Conservation (phyloP, 2,113 vertebrate genomes). For the Chelonoidis abingdonii region DNA sequence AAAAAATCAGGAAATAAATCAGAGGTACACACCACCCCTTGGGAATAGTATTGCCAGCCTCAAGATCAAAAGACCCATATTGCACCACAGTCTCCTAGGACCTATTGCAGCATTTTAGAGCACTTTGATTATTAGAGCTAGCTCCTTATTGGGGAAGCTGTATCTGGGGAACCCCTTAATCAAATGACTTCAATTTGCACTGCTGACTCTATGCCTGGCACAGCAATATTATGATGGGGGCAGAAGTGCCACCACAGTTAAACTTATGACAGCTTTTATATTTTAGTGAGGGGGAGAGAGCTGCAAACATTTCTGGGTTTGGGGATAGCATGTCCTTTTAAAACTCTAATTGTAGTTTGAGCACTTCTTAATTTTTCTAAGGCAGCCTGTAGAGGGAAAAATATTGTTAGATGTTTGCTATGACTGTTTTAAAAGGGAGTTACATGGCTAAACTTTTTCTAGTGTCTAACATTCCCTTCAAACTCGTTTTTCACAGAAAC, state of each 20-base stretch:
- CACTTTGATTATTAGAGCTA: not conserved
- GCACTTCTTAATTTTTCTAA: not conserved
- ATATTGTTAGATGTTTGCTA: not conserved
- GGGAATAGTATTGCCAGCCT: not conserved
- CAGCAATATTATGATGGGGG: not conserved
- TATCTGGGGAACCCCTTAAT: not conserved
- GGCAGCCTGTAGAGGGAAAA: not conserved
- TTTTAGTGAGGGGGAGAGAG: not conserved
- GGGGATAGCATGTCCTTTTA: not conserved
- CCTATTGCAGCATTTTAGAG: not conserved
- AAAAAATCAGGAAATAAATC: not conserved
- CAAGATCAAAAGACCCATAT: not conserved
- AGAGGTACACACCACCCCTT: not conserved
- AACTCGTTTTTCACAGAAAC: not conserved
- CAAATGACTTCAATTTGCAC: constrained; percentile 1
- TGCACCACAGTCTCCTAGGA: not conserved
- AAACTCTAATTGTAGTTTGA: not conserved
- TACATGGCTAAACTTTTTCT: not conserved
- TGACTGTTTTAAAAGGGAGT: not conserved
- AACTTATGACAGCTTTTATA: not conserved
- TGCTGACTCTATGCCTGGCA: not conserved
- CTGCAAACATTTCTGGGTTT: not conserved
- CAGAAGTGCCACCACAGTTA: not conserved
- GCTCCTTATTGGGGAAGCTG: not conserved
- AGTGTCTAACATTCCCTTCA: not conserved